Evolutionary conservation across 2,113 vertebrate genomes (phyloP).

Genomic region (Laticauda colubrina): DNA sequence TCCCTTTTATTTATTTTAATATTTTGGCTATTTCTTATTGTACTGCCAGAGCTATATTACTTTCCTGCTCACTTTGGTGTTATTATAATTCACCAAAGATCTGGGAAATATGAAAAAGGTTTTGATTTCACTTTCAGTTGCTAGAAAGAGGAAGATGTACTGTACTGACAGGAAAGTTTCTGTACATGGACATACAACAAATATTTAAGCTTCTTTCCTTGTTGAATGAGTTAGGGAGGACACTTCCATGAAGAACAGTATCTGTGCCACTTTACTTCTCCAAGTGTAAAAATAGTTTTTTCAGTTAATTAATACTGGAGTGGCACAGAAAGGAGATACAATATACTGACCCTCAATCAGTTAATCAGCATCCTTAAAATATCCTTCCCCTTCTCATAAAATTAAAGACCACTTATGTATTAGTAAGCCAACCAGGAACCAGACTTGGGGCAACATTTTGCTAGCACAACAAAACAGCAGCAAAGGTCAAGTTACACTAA

Average conservation of each 20-base stretch:
- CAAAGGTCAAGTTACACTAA: neutral
- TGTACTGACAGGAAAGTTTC: neutral
- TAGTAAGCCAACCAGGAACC: neutral
- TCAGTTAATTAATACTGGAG: neutral
- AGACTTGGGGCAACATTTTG: neutral
- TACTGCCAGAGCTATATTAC: neutral
- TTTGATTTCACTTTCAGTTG: constrained; percentile 29
- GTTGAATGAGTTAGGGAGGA: neutral
- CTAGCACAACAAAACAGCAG: neutral
- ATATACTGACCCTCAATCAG: neutral
- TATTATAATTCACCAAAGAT: neutral
- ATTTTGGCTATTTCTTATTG: neutral
- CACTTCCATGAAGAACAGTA: neutral
- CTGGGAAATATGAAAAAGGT: neutral
- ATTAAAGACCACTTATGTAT: neutral
- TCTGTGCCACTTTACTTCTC: neutral
- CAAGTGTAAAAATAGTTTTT: neutral
- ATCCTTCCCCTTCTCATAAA: neutral
- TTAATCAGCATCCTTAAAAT: neutral
- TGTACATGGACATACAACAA: neutral
- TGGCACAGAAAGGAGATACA: neutral
- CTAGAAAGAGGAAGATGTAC: neutral
- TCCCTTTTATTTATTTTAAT: neutral
- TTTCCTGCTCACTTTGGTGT: neutral
- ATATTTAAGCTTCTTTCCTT: neutral